phyloP scores from a whole-genome alignment of 2,113 vertebrate species.

The Tichodroma muraria region DNA sequence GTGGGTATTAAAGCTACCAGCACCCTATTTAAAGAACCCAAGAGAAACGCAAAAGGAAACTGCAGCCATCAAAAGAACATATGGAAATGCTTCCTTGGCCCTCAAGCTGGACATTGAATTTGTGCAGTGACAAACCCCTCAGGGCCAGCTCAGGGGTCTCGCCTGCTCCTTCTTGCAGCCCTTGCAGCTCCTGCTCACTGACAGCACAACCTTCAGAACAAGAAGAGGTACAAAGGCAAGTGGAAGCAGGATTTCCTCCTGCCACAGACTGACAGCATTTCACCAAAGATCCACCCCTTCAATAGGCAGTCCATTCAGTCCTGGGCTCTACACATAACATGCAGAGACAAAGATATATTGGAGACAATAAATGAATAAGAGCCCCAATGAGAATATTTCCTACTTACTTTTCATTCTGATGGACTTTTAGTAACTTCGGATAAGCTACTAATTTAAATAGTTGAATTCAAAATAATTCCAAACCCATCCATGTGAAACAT shows the following conservation, averaged over 20 bases:
- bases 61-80: background rate
- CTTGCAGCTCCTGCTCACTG: background rate
- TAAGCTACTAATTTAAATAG: background rate
- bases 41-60: background rate
- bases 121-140: background rate
- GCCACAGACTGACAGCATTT: background rate
- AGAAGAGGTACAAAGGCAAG: background rate
- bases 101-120: background rate
- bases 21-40: background rate
- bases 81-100: background rate
- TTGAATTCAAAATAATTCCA: background rate
- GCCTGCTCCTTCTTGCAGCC: background rate
- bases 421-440: background rate
- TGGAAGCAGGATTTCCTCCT: conserved; percentile 11
- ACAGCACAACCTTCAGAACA: background rate
- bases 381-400: background rate
- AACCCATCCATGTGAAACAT: background rate
- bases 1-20: background rate
- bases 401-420: background rate
- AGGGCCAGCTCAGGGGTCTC: background rate
- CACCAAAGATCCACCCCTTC: background rate
- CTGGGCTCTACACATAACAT: background rate
- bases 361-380: background rate
- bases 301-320: background rate
- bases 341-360: background rate